Evolutionary conservation across 2,113 vertebrate genomes (phyloP), one percentile per base, ranked within the genome.

Genomic region (Illadopsis cleaveri): DNA sequence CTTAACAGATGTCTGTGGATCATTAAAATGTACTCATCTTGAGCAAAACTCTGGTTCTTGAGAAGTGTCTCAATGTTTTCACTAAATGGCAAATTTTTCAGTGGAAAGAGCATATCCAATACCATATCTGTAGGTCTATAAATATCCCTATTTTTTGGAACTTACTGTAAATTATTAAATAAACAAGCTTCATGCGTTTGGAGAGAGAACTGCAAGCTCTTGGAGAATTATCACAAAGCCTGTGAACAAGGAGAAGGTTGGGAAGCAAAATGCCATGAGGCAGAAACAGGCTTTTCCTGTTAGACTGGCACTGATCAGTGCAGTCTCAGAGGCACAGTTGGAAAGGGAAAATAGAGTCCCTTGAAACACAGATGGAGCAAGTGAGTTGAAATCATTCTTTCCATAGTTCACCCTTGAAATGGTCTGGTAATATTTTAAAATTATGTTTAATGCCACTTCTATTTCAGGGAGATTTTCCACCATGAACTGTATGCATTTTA

Each of bases 221-320:
- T 98, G 96, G 98, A 98, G n/a, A 97, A 97, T 69, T 98, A 95
- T n/a, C 97, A 96, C 51, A 98, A 97, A 91, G 94, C 88, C 25
- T 12, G 35, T 53, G 94, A 98, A 71, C 96, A 98, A 96, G 93
- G 97, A 83, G 97, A 98, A 94, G 97, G 65, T 48, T 98, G 98
- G 98, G 98, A 98, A 98, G 91, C 96, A 81, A 98, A 98, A 94
- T 98, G 96, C 68, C 96, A 79, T 33, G 97, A 98, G 94, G 48
- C 56, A 44, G 98, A 98, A 89, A 93, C 92, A 82, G 97, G 98
- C 13, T 96, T 95, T 93, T 98, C 96, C 37, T 78, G 79, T 97
- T 69, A 98, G 94, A 64, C 31, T 97, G 90, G 96, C 97, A 62
- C 93, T 98, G 68, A 89, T 97, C 62, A 94, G 71, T 60, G 95